Percentiles rank a stretch among this genome's conserved stretches.
Conservation (phyloP, 1,140 invertebrate species). For the Marisa cornuarietis region DNA sequence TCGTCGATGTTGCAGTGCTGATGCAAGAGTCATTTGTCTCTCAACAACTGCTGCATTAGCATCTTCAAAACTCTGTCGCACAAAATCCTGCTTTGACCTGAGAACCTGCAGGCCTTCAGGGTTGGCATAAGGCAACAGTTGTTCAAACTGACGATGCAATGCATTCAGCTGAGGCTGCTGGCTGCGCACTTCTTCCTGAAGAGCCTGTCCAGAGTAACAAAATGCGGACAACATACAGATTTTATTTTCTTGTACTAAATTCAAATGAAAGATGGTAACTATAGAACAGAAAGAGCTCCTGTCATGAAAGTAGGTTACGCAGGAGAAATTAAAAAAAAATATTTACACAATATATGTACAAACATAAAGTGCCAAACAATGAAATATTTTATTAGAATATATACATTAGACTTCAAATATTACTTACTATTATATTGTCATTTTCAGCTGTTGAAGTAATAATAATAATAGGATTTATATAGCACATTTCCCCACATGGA, state of each 20-base stretch:
- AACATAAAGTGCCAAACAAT: no score
- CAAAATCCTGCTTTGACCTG: slow-evolving; percentile 71
- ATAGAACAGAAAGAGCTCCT: no score
- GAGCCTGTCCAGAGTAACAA: slow-evolving; percentile 40
- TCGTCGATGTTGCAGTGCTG: slow-evolving; percentile 75
- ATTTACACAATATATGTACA: neutral
- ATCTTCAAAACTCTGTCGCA: slow-evolving; percentile 82
- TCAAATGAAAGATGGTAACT: neutral
- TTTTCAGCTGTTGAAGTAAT: no score
- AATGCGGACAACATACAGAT: no score
- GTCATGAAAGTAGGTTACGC: neutral
- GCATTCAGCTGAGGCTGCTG: slow-evolving; percentile 54
- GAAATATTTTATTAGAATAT: no score
- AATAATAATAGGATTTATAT: no score
- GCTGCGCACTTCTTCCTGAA: slow-evolving; percentile 60
- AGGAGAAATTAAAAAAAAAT: neutral
- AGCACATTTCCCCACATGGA: no score
- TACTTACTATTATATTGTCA: no score
- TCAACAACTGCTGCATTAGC: slow-evolving; percentile 69
- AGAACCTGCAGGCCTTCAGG: slow-evolving; percentile 51
- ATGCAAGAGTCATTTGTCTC: slow-evolving; percentile 55
- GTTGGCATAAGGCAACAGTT: slow-evolving; percentile 53
- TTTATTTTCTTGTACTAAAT: no score
- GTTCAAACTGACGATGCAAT: slow-evolving; percentile 53
- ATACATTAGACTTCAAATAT: no score